Base-by-base conservation (phyloP, 2,888 invertebrate genomes). In the Xestia sexstrigata region DNA sequence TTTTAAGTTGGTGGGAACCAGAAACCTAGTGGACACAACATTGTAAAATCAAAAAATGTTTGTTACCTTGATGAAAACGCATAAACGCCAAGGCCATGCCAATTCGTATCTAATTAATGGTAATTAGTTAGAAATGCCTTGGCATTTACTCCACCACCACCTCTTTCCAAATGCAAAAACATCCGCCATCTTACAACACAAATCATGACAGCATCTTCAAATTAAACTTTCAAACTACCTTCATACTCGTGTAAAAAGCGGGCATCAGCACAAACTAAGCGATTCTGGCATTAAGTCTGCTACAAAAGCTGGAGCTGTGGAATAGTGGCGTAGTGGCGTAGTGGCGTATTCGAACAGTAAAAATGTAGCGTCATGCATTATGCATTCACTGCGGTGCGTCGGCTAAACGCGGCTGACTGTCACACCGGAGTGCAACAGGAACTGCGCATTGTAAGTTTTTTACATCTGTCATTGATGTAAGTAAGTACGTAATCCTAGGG, bases 311-410 rank as follows among this genome's bases (percentile, higher is more conserved):
- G 45, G 85, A 9, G 15, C 70, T 63, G 82, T 82, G 78, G 70
- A 66, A 78, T 52, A 78, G 83, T 78, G 63, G 74, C 82, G 62
- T 65, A 78, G 83, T 78, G 65, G 74, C 82, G 65, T 63, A 65
- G 65, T 65, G 62, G 62, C 62, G 74, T 78, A 80, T 81, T 81
- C 84, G 83, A 86, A 85, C 88, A 87, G 90, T 90, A 91, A 92
- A 91, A 92, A 92, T 92, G 90, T 92, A 90, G 83, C 87, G 86
- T 87, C 92, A 92, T 92, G 91, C 91, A 92, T 92, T 86, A 92
- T 92, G 91, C 92, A 92, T 88, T 82, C 81, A 81, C 82, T 87
- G 87, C 87, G 87, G 84, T 88, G 86, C 79, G 86, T 82, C 87
- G 88, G 89, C 85, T 88, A 87, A 88, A 88, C 82, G 86, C 45